Conservation (phyloP, 2,797 vertebrate species). For the Pangasius mekongensis region DNA sequence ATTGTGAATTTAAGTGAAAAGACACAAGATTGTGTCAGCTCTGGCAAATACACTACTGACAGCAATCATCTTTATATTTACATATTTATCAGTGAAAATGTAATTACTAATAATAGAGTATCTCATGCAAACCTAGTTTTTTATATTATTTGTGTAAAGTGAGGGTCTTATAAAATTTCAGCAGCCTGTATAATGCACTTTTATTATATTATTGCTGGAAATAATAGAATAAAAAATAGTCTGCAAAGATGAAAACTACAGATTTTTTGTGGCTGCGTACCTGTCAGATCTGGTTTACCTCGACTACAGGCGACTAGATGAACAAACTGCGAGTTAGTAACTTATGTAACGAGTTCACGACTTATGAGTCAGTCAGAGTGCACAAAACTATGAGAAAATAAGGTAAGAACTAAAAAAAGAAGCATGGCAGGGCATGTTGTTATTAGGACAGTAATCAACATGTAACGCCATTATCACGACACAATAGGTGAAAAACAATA, state of each 20-base stretch:
- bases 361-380: background rate
- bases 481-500: too few relatives aligned
- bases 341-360: background rate
- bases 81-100: background rate
- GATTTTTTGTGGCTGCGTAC: slow-evolving; percentile 76
- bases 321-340: slow-evolving; percentile 74
- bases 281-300: slow-evolving; percentile 83
- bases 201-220: slow-evolving; percentile 72
- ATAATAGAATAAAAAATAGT: slow-evolving; percentile 69
- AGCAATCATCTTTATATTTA: too few relatives aligned
- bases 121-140: background rate
- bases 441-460: too few relatives aligned
- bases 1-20: too few relatives aligned
- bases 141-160: background rate
- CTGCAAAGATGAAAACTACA: slow-evolving; percentile 72
- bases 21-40: background rate
- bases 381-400: background rate
- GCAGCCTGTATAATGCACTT: background rate
- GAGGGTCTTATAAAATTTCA: background rate
- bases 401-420: too few relatives aligned
- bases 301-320: slow-evolving; percentile 79
- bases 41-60: background rate
- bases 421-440: too few relatives aligned
- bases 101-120: background rate
- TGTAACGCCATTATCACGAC: too few relatives aligned